Evolutionary conservation across 1,140 invertebrate genomes (phyloP).

Genomic region (Trichonephila clavipes): DNA sequence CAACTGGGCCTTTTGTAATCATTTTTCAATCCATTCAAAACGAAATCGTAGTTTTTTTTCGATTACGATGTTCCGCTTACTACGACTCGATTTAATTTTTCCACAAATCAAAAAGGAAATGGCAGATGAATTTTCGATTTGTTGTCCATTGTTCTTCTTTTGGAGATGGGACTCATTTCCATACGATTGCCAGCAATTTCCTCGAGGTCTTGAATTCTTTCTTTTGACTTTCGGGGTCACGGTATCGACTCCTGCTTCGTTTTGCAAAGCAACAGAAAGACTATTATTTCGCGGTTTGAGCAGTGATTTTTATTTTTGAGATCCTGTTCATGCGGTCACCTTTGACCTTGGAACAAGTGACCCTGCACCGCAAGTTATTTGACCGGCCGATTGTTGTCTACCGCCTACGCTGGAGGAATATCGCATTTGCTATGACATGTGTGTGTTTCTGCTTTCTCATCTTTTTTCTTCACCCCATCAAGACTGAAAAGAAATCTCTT

Average conservation of each 20-base stretch:
- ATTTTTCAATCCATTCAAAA: not conserved
- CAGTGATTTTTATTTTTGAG: slow-evolving; percentile 50
- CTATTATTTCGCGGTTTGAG: slow-evolving; percentile 65
- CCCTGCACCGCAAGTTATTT: slow-evolving; percentile 66
- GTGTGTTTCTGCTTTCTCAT: not conserved
- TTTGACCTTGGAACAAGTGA: slow-evolving; percentile 58
- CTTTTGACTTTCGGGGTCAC: slow-evolving; percentile 45
- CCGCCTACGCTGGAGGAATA: slow-evolving; percentile 59
- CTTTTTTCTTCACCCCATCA: not conserved
- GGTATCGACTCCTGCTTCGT: slow-evolving; percentile 47
- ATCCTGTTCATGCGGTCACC: slow-evolving; percentile 59
- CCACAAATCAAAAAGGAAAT: not conserved
- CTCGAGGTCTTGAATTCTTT: slow-evolving; percentile 44
- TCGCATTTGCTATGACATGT: slow-evolving; percentile 54
- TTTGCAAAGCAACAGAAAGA: slow-evolving; percentile 53
- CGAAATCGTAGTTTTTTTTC: not conserved
- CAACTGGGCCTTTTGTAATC: too few species aligned
- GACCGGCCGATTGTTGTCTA: slow-evolving; percentile 68
- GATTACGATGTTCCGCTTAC: not conserved
- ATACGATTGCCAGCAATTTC: slow-evolving; percentile 38
- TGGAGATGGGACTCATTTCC: slow-evolving; percentile 18
- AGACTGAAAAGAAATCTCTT: not conserved
- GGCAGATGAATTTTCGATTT: not conserved
- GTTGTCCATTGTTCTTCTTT: slow-evolving; percentile 20
- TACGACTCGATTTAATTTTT: too few species aligned